A percentile compares a stretch with the other conserved stretches of the same genome.
Evolutionary conservation across 2,113 vertebrate genomes (phyloP).

Genomic region (Rhinolophus sinicus): DNA sequence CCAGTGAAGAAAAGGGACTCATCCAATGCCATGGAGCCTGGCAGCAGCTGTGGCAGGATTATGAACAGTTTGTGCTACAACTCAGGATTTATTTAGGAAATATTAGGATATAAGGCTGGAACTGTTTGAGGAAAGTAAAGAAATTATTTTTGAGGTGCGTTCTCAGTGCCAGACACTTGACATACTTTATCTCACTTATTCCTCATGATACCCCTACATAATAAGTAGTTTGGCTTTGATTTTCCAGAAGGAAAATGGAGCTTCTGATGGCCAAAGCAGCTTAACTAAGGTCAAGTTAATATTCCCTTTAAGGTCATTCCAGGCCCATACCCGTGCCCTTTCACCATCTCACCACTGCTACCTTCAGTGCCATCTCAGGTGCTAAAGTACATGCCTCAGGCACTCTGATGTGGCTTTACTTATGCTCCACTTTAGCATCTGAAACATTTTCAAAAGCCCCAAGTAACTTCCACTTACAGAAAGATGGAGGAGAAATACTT

Average conservation of each 20-base stretch:
- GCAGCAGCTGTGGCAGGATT: not conserved
- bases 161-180: not conserved
- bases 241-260: not conserved
- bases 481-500: not conserved
- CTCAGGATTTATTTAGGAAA: not conserved
- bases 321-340: not conserved
- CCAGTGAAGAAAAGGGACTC: not conserved
- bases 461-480: not conserved
- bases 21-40: not conserved
- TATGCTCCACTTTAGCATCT: not conserved
- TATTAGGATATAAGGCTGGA: not conserved
- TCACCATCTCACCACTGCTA: not conserved
- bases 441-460: constrained; percentile 8
- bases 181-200: not conserved
- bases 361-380: not conserved
- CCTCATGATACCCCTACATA: not conserved
- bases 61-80: not conserved
- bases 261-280: not conserved
- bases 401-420: not conserved
- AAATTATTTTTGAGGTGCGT: not conserved
- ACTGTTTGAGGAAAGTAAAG: not conserved
- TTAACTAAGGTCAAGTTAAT: not conserved
- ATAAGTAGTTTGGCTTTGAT: not conserved
- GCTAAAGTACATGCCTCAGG: not conserved
- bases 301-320: not conserved